phyloP scores from a whole-genome alignment of 2,797 vertebrate genomes.

The Darevskia mixta region DNA sequence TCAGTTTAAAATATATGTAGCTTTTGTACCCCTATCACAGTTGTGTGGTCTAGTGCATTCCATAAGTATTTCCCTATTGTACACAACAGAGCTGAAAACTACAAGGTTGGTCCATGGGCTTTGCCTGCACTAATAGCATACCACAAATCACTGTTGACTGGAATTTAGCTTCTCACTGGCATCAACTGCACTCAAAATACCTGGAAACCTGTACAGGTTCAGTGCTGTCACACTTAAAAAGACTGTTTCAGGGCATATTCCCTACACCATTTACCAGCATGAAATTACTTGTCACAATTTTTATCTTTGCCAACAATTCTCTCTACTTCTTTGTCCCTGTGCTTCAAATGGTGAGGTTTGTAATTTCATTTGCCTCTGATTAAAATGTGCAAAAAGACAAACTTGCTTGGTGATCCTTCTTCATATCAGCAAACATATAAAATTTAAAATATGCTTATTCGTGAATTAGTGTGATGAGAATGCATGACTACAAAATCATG shows the following conservation, averaged over 20 bases:
- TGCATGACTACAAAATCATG: background rate
- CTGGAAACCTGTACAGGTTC: background rate
- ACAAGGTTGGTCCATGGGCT: background rate
- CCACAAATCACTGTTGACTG: background rate
- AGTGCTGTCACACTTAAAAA: background rate
- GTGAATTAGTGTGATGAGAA: background rate
- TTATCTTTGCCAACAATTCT: background rate
- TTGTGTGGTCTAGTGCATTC: conserved; percentile 74
- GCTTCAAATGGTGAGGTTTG: background rate
- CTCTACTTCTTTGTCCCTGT: background rate
- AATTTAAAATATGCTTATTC: background rate
- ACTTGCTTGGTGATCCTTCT: background rate
- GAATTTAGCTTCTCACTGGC: background rate
- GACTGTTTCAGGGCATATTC: background rate
- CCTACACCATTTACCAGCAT: background rate
- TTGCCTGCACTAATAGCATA: background rate
- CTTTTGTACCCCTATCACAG: conserved; percentile 74
- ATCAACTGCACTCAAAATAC: background rate
- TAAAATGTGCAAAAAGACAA: background rate
- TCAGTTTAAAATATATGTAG: conserved; percentile 63
- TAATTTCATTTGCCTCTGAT: background rate
- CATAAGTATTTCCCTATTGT: conserved; percentile 10
- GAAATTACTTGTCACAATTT: background rate
- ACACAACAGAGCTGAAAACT: background rate
- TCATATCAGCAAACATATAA: background rate